These are phyloP conservation scores for Parus major DNA, from an alignment of 2,113 vertebrate genomes.

Conservation along the genomic window DNA sequence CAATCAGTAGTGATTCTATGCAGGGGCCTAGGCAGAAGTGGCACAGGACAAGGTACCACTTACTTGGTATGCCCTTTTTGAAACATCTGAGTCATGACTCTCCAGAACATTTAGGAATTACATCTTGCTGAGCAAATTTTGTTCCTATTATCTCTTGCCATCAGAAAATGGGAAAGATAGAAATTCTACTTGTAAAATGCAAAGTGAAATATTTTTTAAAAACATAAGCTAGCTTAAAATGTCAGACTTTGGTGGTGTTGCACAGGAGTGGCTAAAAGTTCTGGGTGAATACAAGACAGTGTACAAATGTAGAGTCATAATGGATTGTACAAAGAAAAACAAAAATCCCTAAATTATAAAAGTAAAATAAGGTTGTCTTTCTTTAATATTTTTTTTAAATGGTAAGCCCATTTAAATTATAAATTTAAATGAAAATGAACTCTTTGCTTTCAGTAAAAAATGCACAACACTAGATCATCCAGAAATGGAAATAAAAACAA, in stretches of 20 bases:
- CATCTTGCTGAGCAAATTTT: background rate
- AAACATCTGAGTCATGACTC: background rate
- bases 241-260: background rate
- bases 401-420: background rate
- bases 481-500: background rate
- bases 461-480: background rate
- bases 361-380: background rate
- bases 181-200: background rate
- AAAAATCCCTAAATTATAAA: background rate
- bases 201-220: background rate
- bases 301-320: background rate
- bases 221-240: background rate
- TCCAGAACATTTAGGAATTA: background rate
- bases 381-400: background rate
- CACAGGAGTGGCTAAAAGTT: background rate
- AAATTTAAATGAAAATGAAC: background rate
- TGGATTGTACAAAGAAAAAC: background rate
- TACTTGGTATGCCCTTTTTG: background rate
- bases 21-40: background rate
- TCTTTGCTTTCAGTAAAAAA: background rate
- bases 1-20: rapidly evolving
- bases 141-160: background rate
- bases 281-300: background rate
- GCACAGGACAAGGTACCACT: background rate
- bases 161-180: background rate